Base-by-base conservation (phyloP, 2,113 vertebrate species). In the Arothron firmamentum region DNA sequence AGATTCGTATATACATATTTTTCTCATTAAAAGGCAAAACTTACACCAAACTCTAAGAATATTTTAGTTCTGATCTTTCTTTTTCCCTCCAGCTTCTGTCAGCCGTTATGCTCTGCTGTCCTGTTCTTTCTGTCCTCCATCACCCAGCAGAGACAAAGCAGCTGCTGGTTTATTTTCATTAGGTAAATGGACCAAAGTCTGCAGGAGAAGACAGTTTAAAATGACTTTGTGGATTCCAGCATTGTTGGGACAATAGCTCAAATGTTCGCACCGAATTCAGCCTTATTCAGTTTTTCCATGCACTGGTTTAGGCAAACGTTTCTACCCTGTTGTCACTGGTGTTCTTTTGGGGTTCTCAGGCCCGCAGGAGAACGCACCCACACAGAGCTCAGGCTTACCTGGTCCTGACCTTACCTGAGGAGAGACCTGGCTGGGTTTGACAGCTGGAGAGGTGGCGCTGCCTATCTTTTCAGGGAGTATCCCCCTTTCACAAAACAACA, bases 101-200 rank as follows among this genome's bases (percentile, higher is more conserved):
- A 61, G 45, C 25, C 59, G 59, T 2, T 14, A 6, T 17, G 8
- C 16, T 47, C 45, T 47, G 67, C 18, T 42, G 62, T 43, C 56
- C 46, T 65, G 65, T 58, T 31, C 75, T 83, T 76, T 63, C 78
- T 69, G 70, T 21, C 42, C 66, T 73, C 60, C 67, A 62, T 72
- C 79, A 76, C 51, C 20, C 52, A 64, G 83, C 79, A 76, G 63
- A 66, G 72, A 57, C 52, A 23, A 45, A 65, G 53, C 69, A 70
- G 31, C 46, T 9, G n/a, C 67, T 45, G 53, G 50, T 75, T 83
- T 80, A 42, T 87, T 80, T 79, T 78, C 83, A 88, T 88, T 86
- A 85, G 71, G 70, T 72, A 83, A 85, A 86, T 86, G 84, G 79
- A 82, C 71, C 74, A 14, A n/a, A 8, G 80, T 85, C 79, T 78